phyloP scores from a whole-genome alignment of 2,113 vertebrate species.

The Emydura subglobosa region DNA sequence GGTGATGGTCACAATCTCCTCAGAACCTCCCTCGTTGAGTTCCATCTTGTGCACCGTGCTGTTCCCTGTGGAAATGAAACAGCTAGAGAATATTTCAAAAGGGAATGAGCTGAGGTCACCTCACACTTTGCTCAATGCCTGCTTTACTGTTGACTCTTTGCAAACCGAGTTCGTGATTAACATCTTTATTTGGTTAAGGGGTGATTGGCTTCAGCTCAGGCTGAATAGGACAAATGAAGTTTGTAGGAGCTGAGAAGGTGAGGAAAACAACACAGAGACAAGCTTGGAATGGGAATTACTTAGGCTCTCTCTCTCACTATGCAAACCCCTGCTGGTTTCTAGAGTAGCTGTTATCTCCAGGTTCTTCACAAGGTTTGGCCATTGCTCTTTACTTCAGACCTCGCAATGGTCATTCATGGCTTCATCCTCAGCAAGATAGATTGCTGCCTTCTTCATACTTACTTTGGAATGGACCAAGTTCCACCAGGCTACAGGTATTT shows the following conservation, averaged over 20 bases:
- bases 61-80: neutral
- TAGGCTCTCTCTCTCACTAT: neutral
- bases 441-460: neutral
- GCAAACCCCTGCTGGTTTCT: neutral
- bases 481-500: neutral
- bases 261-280: rapidly evolving
- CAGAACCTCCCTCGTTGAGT: neutral
- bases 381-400: neutral
- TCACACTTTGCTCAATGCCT: neutral
- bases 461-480: neutral
- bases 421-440: conserved; percentile 14
- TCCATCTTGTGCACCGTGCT: neutral
- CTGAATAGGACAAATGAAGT: conserved; percentile 21
- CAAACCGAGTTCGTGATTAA: neutral
- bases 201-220: neutral
- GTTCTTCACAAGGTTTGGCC: neutral
- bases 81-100: neutral
- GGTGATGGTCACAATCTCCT: conserved; percentile 20
- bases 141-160: neutral
- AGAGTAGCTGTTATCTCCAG: neutral
- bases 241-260: neutral
- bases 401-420: conserved; percentile 23
- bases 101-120: neutral
- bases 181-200: conserved; percentile 7
- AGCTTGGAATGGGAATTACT: neutral